Base-by-base conservation (phyloP, 2,888 invertebrate genomes). In the Shargacucullia verbasci region DNA sequence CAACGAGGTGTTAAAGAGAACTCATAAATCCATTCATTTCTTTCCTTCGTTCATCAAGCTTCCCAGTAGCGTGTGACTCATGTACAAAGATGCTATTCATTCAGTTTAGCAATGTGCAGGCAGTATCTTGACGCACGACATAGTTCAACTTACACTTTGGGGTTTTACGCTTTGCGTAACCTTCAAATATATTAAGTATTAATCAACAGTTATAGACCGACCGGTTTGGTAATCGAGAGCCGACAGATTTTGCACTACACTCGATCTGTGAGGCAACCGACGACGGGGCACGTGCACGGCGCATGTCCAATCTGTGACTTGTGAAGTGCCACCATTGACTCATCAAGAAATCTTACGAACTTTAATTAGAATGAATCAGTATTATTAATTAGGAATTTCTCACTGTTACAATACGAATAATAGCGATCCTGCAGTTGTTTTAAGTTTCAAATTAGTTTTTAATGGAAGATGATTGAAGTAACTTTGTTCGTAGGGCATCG, bases 21-120 rank as follows among this genome's bases (percentile, higher is more conserved):
- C 31, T 59, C 44, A 38, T 53, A 70, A 52, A 64, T 15, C 40
- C 25, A 52, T 56, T 56, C 20, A 31, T 2, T 2, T 43, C 14
- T 47, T 29, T 29, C 25, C 6, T 33, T 29, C 70, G 47, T 70
- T 70, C 39, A 64, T 57, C 12, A 33, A 20, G 12, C 14, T 70
- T 64, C 57, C 33, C 37, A 20, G 44, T 39, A 57, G 44, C 34
- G 29, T 10, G 39, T 66, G 66, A 70, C 31, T 65, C 50, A 52
- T 33, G 8, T 15, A 3, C 25, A 11, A 5, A 29, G 38, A 25
- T 15, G 25, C 10, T 20, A 49, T 15, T 53, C 2, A 29, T n/a
- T 43, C 53, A 40, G n/a, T 45, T 31, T 8, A 13, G 27, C 29
- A 11, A 45, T 40, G 29, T 38, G 38, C 37, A 41, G 34, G 38